Evolutionary conservation across 1,140 invertebrate species (phyloP), one percentile per base, ranked within the genome.

Genomic region (Macrobrachium nipponense): DNA sequence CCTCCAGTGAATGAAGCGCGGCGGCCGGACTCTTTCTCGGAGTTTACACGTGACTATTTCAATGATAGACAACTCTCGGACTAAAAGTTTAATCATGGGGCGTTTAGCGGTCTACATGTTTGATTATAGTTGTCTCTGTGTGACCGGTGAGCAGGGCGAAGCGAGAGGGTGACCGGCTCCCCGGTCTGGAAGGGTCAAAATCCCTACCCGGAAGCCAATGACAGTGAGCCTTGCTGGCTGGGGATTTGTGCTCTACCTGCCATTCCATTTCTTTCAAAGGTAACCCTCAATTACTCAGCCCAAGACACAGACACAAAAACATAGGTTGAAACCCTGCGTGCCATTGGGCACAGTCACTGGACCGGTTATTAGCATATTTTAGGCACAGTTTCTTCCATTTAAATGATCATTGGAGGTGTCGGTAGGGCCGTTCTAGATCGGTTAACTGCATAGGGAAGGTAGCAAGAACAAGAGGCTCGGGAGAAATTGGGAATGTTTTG

Each of bases 351-450:
- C 78, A 80, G 59, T 72, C 83, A 86, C 73, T 79, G 83, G 61
- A 86, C 77, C 83, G 83, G 77, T 86, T 86, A 86, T 86, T 86
- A 86, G 83, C 83, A 86, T 86, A 86, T 86, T 86, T 86, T 86
- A 86, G 58, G 77, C 83, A 78, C 82, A 73, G 83, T 86, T 80
- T 86, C 83, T 80, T 73, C 83, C 83, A 86, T 86, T 86, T 80
- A 86, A 86, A 86, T 68, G 68, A 58, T 72, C 58, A 60, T 44
- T 86, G 79, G 51, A 86, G 83, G 83, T 86, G 83, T 86, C 77
- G 83, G 68, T 61, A 77, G 68, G n/a, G 15, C 60, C 36, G 60
- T 80, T 75, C 83, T 76, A 86, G 23, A 61, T 72, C 83, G 83
- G 77, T 79, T 86, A 86, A 86, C 77, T 79, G 83, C 83, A 86